Percentiles rank a stretch among this genome's conserved stretches.
Conservation (phyloP, 2,888 invertebrate genomes). For the Cephus runcator region DNA sequence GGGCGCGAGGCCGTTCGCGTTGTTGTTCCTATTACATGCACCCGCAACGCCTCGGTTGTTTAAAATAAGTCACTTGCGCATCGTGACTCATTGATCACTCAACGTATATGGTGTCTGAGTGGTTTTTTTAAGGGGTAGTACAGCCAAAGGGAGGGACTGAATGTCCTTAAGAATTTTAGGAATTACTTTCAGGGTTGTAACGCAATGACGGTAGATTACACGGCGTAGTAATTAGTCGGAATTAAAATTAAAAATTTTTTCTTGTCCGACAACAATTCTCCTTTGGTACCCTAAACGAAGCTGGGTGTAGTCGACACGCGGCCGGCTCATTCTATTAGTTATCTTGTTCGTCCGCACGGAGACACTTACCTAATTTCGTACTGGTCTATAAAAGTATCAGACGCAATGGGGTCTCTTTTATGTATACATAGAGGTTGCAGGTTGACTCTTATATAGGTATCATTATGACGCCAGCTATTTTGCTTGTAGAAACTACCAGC, state of each 20-base stretch:
- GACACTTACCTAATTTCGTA: conserved; percentile 49
- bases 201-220: background rate
- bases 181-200: background rate
- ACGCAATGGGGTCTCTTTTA: background rate
- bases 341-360: conserved; percentile 11
- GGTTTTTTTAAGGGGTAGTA: background rate
- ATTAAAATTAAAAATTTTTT: background rate
- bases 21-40: conserved; percentile 38
- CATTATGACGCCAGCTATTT: conserved; percentile 33
- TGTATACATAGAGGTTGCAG: background rate
- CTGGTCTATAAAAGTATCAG: conserved; percentile 55
- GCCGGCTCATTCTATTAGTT: background rate
- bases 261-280: background rate
- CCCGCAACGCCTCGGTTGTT: conserved; percentile 37
- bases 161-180: background rate
- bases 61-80: conserved; percentile 43
- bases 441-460: background rate
- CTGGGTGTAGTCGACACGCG: background rate
- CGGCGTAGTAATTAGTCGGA: background rate
- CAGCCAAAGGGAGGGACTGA: background rate
- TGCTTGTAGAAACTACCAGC: conserved; percentile 39
- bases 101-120: background rate
- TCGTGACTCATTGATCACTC: conserved; percentile 35
- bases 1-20: conserved; percentile 10
- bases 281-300: background rate